A percentile compares a stretch with the other conserved stretches of the same genome.
These are phyloP conservation scores for Eupeodes latifasciatus DNA, from an alignment of 2,888 invertebrate genomes.

Conservation along the genomic window DNA sequence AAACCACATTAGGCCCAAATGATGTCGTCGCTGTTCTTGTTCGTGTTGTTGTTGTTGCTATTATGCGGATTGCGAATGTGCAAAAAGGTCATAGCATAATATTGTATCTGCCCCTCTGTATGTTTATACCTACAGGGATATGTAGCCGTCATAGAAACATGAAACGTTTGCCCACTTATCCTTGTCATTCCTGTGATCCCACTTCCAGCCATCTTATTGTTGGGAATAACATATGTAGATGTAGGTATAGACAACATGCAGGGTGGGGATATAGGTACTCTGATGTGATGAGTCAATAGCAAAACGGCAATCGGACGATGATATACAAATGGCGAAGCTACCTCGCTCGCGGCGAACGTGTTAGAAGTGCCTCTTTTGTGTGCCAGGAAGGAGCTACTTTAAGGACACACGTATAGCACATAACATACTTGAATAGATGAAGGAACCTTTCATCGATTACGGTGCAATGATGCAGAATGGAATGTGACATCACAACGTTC, in stretches of 20 bases:
- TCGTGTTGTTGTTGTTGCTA: not conserved
- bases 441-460: constrained; percentile 48
- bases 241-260: not conserved
- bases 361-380: constrained; percentile 12
- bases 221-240: not conserved
- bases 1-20: constrained; percentile 43
- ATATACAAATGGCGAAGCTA: constrained; percentile 57
- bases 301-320: constrained; percentile 47
- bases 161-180: not conserved
- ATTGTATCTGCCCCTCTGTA: not conserved
- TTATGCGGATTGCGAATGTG: not conserved
- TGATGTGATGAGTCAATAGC: constrained; percentile 35
- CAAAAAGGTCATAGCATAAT: constrained; percentile 22
- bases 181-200: not conserved
- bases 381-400: constrained; percentile 38
- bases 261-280: not conserved
- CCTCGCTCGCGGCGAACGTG: constrained; percentile 4
- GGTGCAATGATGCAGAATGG: constrained; percentile 44
- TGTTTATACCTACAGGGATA: not conserved
- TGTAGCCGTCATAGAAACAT: not conserved
- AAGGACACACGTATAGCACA: not conserved
- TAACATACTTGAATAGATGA: constrained; percentile 15
- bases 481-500: constrained; percentile 36
- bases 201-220: not conserved
- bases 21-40: not conserved